Evolutionary conservation across 2,888 invertebrate genomes (phyloP).

Genomic region (Cephus rjabovi): DNA sequence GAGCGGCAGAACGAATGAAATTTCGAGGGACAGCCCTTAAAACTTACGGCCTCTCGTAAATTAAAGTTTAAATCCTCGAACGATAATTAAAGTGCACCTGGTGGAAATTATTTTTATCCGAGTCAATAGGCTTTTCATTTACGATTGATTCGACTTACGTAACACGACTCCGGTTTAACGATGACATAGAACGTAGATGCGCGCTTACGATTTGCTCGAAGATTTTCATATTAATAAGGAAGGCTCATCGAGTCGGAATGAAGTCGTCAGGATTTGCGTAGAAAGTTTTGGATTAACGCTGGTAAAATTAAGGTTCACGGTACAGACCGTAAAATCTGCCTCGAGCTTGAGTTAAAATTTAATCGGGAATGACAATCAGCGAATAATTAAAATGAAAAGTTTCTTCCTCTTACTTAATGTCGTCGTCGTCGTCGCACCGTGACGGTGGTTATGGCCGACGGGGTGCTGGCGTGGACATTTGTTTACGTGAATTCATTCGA

Average conservation of each 20-base stretch:
- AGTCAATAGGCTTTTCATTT: neutral
- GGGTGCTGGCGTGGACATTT: neutral
- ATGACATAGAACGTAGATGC: neutral
- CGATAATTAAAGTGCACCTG: conserved; percentile 37
- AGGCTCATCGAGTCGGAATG: neutral
- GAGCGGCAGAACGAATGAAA: conserved; percentile 36
- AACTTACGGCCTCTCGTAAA: conserved; percentile 35
- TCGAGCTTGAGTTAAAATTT: conserved; percentile 14
- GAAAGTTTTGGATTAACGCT: conserved; percentile 2
- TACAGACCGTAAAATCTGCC: neutral
- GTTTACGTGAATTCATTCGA: conserved; percentile 1
- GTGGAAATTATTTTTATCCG: neutral
- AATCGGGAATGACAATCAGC: conserved; percentile 30
- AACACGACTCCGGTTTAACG: neutral
- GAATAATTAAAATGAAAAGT: conserved; percentile 34
- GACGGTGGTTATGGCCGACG: neutral
- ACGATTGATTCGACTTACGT: neutral
- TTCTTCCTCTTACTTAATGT: neutral
- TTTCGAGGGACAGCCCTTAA: conserved; percentile 17
- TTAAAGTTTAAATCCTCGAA: conserved; percentile 45
- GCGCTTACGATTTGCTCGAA: neutral
- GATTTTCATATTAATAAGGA: neutral
- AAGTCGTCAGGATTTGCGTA: neutral
- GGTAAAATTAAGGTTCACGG: neutral
- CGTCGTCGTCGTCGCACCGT: neutral